phyloP scores from a whole-genome alignment of 2,888 invertebrate genomes.

The Scaptomyza cyrtandrae region DNA sequence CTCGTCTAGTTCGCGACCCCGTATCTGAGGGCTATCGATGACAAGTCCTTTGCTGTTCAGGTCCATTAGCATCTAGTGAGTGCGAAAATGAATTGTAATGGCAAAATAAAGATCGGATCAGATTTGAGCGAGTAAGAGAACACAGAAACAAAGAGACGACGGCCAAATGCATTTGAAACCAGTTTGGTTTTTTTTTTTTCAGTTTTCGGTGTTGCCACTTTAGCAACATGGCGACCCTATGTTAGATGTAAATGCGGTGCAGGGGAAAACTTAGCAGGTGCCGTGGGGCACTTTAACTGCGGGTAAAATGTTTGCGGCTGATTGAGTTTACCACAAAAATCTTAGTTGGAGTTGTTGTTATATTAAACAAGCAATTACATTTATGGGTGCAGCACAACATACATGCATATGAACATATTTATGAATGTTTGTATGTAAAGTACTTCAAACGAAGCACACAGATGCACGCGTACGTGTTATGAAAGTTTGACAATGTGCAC shows the following conservation, averaged over 20 bases:
- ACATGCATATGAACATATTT: slow-evolving; percentile 27
- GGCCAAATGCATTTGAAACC: slow-evolving; percentile 65
- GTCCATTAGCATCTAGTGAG: slow-evolving; percentile 94
- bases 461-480: slow-evolving; percentile 68
- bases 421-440: slow-evolving; percentile 31
- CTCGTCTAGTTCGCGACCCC: slow-evolving; percentile 93
- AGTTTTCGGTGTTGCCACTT: slow-evolving; percentile 60
- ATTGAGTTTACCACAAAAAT: slow-evolving; percentile 23
- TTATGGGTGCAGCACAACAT: slow-evolving; percentile 50
- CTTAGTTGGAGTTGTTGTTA: slow-evolving; percentile 39
- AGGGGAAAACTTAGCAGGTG: slow-evolving; percentile 32
- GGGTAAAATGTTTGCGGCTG: slow-evolving; percentile 5
- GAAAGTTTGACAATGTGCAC: slow-evolving; percentile 79
- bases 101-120: slow-evolving; percentile 15
- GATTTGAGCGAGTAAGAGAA: slow-evolving; percentile 18
- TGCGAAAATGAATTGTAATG: slow-evolving; percentile 11
- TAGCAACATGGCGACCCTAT: slow-evolving; percentile 68
- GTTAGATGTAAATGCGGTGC: slow-evolving; percentile 12
- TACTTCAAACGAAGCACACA: slow-evolving; percentile 53
- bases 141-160: slow-evolving; percentile 31
- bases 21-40: slow-evolving; percentile 92
- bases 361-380: slow-evolving; percentile 62
- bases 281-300: slow-evolving; percentile 25
- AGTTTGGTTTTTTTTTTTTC: slow-evolving; percentile 36
- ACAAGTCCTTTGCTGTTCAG: slow-evolving; percentile 93